Evolutionary conservation across 2,888 invertebrate species (phyloP), one percentile per base, ranked within the genome.

Genomic region (Hirtodrosophila histrioides): DNA sequence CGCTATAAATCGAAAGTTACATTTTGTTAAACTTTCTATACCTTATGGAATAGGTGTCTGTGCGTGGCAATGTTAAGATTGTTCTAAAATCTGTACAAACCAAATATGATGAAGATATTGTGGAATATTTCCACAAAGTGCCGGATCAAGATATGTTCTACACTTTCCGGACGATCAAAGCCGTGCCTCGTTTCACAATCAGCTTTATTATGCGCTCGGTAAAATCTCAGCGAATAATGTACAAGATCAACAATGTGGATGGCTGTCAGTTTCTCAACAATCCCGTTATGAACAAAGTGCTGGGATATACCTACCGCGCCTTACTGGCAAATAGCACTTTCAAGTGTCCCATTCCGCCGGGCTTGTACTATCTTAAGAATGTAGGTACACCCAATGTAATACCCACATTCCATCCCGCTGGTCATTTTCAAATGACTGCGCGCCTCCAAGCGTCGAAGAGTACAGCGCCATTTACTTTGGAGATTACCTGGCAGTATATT

Each of bases 191-290:
- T 1, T 69, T 75, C 3, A 35, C 29, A 0, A 48, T 65, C 0
- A 62, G 4, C 43, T 7, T 78, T 0, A 9, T 10, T 0, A 23
- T 75, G 4, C 54, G 54, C 2, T 31, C 51, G 0, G 4, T 27
- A 0, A 29, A 6, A 0, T 69, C 64, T 0, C 53, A 64, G 17
- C 54, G 36, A 0, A 27, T 58, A 1, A 7, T 75, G 51, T 69
- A 57, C 24, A 50, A 45, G 10, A 5, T 75, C 0, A 12, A 40
- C 0, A 35, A 69, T 11, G 1, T 75, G 1, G 49, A 78, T 35
- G 69, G 75, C 8, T 75, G 78, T 7, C 27, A 35, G 29, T 75
- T 78, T 31, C 12, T 78, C 0, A 49, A 23, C 3, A 65, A 74
- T 49, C 75, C 57, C 1, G 8, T 69, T 11, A 12, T 61, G 1